Base-by-base conservation (phyloP, 2,113 vertebrate genomes). In the Tricholaema leucomelas region DNA sequence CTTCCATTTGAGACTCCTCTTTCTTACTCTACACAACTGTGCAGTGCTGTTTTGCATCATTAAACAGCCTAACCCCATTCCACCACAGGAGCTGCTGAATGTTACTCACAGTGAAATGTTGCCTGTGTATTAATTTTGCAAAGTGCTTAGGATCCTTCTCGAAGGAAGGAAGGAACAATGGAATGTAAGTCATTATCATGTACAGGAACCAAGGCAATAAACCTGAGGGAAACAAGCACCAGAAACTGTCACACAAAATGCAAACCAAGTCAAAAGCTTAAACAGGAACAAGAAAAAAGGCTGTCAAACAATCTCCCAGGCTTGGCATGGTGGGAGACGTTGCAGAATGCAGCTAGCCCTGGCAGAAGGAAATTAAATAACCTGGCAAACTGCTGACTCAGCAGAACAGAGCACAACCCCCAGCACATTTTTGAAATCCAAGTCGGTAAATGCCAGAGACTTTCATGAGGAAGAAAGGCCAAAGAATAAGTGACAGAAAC, bases 191-290 rank as follows among this genome's bases (percentile, higher is more conserved):
- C 63, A 78, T 91, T 81, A 77, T 70, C 3, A 0, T 15, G 40
- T 93, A 79, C 12, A 38, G 79, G 55, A 85, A 63, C 52, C 1
- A 14, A 81, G 56, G 78, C 93, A 94, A 89, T 71, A 91, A 94
- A 93, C 81, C 59, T 80, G 69, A 85, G 61, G 73, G 77, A 91
- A 92, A 93, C 70, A 83, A 92, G 63, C 38, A 52, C 74, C 88
- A 95, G 92, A 55, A 95, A 91, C 66, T 77, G 46, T 66, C 92
- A 83, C 81, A 91, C 35, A 65, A 93, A 85, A 91, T 55, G 79
- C 79, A 95, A 76, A 38, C 65, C 67, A 54, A 56, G 46, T 64
- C 6, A 5, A 90, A 94, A 91, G 79, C 69, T 90, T 92, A 77
- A 89, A 85, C 21, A 35, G 87, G 72, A 94, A 50, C 74, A 94